These are phyloP conservation scores for Sebastes trivittatus DNA, from an alignment of 2,797 vertebrate species.

Conservation along the genomic window DNA sequence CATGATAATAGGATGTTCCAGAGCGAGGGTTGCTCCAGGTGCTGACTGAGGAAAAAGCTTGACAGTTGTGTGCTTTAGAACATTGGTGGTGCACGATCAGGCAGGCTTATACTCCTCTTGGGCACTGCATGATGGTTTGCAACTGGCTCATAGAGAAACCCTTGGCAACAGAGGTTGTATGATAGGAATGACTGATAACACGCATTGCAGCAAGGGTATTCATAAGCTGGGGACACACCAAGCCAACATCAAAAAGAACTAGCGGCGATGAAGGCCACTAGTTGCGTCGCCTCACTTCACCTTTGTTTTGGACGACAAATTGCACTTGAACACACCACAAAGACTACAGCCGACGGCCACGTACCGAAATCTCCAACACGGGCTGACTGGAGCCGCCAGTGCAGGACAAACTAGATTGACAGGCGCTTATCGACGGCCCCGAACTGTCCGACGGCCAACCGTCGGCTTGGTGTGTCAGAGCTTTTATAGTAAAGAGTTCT, in stretches of 20 bases:
- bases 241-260: no score
- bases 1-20: conserved; percentile 7
- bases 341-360: no score
- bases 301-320: no score
- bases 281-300: no score
- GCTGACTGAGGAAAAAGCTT: neutral
- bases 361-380: no score
- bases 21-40: neutral
- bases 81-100: neutral
- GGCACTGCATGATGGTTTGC: neutral
- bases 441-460: no score
- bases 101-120: neutral
- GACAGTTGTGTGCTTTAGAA: conserved; percentile 8
- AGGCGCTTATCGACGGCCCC: no score
- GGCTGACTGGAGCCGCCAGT: no score
- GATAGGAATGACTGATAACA: neutral
- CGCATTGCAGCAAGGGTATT: neutral
- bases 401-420: no score
- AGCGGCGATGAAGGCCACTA: accelerated
- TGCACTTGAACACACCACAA: no score
- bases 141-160: neutral
- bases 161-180: neutral
- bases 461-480: no score
- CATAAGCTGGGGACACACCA: no score
- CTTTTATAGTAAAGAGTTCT: neutral